Conservation (phyloP, 1,140 invertebrate genomes). For the Drosophila teissieri region DNA sequence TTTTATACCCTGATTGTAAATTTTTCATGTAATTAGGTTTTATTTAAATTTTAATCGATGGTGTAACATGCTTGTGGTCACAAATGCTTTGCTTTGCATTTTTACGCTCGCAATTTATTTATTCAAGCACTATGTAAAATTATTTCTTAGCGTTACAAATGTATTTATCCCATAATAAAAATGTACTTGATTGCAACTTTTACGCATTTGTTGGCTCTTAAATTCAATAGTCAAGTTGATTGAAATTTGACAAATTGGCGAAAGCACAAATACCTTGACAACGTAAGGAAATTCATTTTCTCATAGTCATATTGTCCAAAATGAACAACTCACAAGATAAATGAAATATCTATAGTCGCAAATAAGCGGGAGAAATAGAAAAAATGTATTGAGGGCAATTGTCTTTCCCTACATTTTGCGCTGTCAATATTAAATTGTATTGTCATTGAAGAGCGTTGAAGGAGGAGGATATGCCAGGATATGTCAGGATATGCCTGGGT, state of each 20-base stretch:
- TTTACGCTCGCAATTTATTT: not conserved
- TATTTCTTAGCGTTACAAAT: not conserved
- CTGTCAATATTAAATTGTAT: constrained; percentile 72
- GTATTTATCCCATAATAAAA: not conserved
- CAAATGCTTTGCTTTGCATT: not conserved
- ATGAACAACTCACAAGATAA: constrained; percentile 66
- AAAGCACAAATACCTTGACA: constrained; percentile 30
- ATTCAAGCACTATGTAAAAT: not conserved
- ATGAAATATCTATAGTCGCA: constrained; percentile 50
- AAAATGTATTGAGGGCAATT: constrained; percentile 54
- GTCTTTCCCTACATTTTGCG: constrained; percentile 29
- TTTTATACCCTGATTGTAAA: not conserved
- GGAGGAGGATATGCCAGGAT: constrained; percentile 16
- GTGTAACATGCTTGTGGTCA: not conserved
- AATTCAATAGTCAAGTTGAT: constrained; percentile 38
- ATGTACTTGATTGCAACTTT: constrained; percentile 41
- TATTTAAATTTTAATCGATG: not conserved
- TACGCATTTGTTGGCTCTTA: constrained; percentile 15
- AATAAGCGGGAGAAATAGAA: constrained; percentile 32
- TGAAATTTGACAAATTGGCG: constrained; percentile 48
- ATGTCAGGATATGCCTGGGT: not conserved
- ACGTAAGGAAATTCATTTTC: constrained; percentile 42
- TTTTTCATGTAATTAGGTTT: constrained; percentile 8
- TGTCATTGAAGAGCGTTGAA: constrained; percentile 56
- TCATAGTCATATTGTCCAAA: constrained; percentile 31